A percentile compares a stretch with the other conserved stretches of the same genome.
Conservation (phyloP, 1,140 invertebrate genomes). For the Melanaphis sacchari region DNA sequence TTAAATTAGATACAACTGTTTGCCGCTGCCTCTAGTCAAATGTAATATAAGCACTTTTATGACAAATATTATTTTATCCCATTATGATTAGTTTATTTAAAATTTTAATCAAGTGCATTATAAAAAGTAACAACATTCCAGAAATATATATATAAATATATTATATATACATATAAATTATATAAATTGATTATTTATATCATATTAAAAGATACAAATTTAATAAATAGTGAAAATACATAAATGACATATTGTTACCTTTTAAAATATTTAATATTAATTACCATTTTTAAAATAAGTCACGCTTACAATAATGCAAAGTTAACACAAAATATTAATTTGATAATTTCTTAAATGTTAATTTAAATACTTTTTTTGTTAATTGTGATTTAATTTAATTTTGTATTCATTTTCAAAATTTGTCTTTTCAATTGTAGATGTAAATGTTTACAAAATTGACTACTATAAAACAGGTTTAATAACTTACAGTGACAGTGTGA, state of each 20-base stretch:
- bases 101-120: conserved; percentile 24
- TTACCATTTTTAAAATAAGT: conserved; percentile 21
- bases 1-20: conserved; percentile 28
- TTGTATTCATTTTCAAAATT: neutral
- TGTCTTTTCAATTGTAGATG: neutral
- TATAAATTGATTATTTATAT: neutral
- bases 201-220: neutral
- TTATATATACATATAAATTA: too few species aligned
- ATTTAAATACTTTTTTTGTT: conserved; percentile 4
- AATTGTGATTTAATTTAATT: conserved; percentile 26
- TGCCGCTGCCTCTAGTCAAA: conserved; percentile 39
- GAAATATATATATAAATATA: conserved; percentile 22
- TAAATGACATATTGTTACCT: conserved; percentile 32
- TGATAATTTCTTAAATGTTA: conserved; percentile 4
- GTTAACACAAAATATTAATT: conserved; percentile 11
- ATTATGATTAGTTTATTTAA: conserved; percentile 20
- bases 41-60: conserved; percentile 47
- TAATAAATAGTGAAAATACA: conserved; percentile 5
- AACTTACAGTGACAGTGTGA: neutral
- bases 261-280: conserved; percentile 38
- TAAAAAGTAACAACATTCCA: conserved; percentile 34
- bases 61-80: neutral
- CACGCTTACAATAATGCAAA: conserved; percentile 14
- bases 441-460: neutral
- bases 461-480: conserved; percentile 5